Evolutionary conservation across 2,888 invertebrate species (phyloP).

Genomic region (Cepaea hortensis): DNA sequence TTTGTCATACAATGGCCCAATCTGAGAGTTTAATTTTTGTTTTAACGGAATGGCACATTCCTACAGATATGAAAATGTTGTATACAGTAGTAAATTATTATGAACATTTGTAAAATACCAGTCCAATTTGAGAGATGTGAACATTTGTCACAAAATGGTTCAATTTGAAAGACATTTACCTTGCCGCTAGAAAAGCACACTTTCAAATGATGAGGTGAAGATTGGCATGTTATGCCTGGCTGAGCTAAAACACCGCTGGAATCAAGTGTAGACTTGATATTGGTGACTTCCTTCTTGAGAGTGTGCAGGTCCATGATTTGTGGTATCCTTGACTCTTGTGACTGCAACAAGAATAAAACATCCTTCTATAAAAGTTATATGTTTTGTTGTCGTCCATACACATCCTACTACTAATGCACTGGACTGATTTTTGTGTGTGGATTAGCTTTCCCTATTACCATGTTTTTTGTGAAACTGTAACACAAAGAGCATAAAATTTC

Average conservation of each 20-base stretch:
- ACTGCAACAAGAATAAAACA: neutral
- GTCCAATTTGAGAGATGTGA: neutral
- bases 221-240: neutral
- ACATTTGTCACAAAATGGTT: neutral
- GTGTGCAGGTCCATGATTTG: neutral
- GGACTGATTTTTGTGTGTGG: too few relatives aligned
- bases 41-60: too few relatives aligned
- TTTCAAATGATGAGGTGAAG: constrained; percentile 2
- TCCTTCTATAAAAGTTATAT: neutral
- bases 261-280: neutral
- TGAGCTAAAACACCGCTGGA: neutral
- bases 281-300: constrained; percentile 2
- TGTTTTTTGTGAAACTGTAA: too few relatives aligned
- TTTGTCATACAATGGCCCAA: too few relatives aligned
- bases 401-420: too few relatives aligned
- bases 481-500: too few relatives aligned
- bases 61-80: too few relatives aligned
- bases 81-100: too few relatives aligned
- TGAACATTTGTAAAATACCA: too few relatives aligned
- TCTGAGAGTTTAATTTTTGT: too few relatives aligned
- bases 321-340: constrained; percentile 11
- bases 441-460: neutral
- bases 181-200: neutral
- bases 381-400: neutral
- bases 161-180: neutral